These are phyloP conservation scores for Thyatira batis DNA, from an alignment of 2,888 invertebrate genomes.

Conservation along the genomic window DNA sequence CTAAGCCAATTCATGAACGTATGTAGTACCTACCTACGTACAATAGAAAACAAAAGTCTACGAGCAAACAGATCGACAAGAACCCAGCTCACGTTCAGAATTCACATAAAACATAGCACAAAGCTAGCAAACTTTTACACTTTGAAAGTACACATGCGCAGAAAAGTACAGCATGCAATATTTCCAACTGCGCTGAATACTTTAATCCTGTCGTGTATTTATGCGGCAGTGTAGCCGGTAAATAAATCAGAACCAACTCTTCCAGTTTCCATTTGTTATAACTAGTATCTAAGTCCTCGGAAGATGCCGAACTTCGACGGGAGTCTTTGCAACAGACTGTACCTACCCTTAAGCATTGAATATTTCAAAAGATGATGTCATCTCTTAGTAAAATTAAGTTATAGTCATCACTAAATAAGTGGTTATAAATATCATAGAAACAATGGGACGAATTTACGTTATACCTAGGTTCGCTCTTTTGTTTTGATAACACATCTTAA, in stretches of 20 bases:
- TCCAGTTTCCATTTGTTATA: conserved; percentile 69
- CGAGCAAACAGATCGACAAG: conserved; percentile 7
- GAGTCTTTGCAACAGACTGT: conserved; percentile 37
- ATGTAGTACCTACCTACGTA: too few species aligned
- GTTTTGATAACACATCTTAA: too few species aligned
- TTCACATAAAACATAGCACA: conserved; percentile 14
- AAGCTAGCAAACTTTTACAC: conserved; percentile 38
- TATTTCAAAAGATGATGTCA: background rate
- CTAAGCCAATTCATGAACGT: background rate
- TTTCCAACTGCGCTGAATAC: conserved; percentile 59
- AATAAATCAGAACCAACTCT: conserved; percentile 63
- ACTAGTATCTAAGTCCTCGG: conserved; percentile 51
- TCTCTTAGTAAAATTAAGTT: background rate
- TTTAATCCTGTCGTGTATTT: conserved; percentile 67
- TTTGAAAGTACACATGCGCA: conserved; percentile 29
- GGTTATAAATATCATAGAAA: too few species aligned
- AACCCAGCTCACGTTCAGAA: conserved; percentile 12
- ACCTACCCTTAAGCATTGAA: too few species aligned
- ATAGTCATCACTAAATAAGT: background rate
- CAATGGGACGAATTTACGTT: too few species aligned
- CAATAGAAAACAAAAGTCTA: background rate
- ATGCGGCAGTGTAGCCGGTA: conserved; percentile 56
- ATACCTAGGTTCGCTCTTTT: too few species aligned
- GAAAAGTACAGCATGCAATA: conserved; percentile 48
- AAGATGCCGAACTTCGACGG: conserved; percentile 47